A percentile compares a stretch with the other conserved stretches of the same genome.
Evolutionary conservation across 2,113 vertebrate genomes (phyloP).

Genomic region (Hyla sarda): DNA sequence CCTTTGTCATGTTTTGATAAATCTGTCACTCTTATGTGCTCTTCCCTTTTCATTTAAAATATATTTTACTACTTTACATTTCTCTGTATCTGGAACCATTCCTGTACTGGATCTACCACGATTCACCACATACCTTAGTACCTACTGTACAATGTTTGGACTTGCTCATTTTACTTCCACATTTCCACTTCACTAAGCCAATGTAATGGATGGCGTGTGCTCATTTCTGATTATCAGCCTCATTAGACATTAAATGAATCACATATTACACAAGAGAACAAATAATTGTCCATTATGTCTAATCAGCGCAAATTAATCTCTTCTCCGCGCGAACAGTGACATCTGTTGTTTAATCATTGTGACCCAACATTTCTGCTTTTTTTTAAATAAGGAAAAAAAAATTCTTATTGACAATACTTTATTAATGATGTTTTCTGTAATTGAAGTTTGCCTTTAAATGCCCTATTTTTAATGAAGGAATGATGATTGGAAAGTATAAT

Average conservation of each 20-base stretch:
- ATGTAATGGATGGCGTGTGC: slow-evolving; percentile 19
- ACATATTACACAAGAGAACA: slow-evolving; percentile 52
- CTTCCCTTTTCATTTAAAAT: neutral
- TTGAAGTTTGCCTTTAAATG: slow-evolving; percentile 30
- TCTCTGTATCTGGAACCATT: neutral
- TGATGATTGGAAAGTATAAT: slow-evolving; percentile 27
- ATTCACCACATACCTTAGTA: neutral
- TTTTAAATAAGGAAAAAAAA: slow-evolving; percentile 30
- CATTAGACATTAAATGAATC: slow-evolving; percentile 53
- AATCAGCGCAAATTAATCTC: slow-evolving; percentile 52
- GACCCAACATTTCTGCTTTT: slow-evolving; percentile 23
- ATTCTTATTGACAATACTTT: slow-evolving; percentile 44
- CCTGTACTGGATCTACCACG: neutral
- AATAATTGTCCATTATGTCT: slow-evolving; percentile 52
- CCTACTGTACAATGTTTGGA: neutral
- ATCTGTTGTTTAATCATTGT: slow-evolving; percentile 56
- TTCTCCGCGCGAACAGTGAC: slow-evolving; percentile 50
- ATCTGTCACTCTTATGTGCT: neutral
- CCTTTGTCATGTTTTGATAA: too few relatives aligned
- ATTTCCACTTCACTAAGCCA: neutral
- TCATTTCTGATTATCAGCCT: slow-evolving; percentile 51
- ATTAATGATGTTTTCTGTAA: slow-evolving; percentile 58
- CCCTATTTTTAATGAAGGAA: neutral
- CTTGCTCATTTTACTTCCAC: neutral
- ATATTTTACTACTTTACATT: neutral